Base-by-base conservation (phyloP, 92 coral and sea anemone genomes). In the Palythoa grandiflora region DNA sequence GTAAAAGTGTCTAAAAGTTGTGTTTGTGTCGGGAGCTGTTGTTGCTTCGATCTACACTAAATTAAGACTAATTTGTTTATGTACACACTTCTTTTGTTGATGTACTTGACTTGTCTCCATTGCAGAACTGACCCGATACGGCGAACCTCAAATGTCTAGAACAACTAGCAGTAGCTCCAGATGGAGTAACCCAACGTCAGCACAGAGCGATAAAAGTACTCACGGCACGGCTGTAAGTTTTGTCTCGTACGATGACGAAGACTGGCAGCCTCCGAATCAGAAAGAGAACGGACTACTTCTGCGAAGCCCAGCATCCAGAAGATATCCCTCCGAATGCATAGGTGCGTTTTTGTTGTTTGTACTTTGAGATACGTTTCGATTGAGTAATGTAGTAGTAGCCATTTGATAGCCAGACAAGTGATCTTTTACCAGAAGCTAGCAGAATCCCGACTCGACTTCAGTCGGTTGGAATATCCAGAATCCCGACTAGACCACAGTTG, bases 291-390 rank as follows among this genome's bases (percentile, higher is more conserved):
- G 87, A 10, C 57, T 35, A 28, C 87, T 68, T 10, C 51, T 63
- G 6, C 88, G 91, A 40, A 93, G 96, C 44, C 96, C 96, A 63
- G 94, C 94, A n/a, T 92, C 96, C 28, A 83, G 92, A 76, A 93
- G 93, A 38, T 92, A 92, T 53, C 93, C 94, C 21, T 53, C 63
- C 17, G 94, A 92, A n/a, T 91, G 91, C 12, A 87, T 86, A 87
- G 96, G 96, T 92, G 60, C 68, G 61, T 4, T 44, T 44, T 44
- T 44, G 5, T 44, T 44, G 50, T 44, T 44, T 44, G 50, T 44
- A 44, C 50, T 44, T 44, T 44, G 7, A 44, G 7, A 6, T 44
- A 28, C 28, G 28, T 28, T 28, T 28, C 28, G 28, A 28, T 28
- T 28, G 28, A 28, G 28, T 28, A 28, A 28, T 28, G 47, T 40